Evolutionary conservation across 2,797 vertebrate genomes (phyloP).

Genomic region (Chanos chanos): DNA sequence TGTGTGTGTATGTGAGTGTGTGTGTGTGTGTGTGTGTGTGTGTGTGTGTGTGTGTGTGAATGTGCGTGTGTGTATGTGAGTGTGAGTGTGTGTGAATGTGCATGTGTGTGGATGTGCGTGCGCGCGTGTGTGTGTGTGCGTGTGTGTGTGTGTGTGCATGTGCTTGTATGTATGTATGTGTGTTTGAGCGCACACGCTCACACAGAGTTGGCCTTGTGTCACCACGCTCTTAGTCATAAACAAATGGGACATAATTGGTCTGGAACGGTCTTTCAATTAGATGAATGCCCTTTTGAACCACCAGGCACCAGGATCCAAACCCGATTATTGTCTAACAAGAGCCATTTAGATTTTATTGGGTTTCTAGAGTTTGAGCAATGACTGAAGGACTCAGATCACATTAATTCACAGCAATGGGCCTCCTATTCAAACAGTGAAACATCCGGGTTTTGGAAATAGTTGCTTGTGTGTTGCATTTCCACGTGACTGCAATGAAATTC

Average conservation of each 20-base stretch:
- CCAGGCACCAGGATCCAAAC: conserved; percentile 41
- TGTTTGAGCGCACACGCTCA: background rate
- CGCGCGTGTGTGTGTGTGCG: background rate
- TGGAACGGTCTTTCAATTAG: conserved; percentile 31
- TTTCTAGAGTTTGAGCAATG: conserved; percentile 36
- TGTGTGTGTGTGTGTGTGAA: background rate
- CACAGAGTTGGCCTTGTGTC: background rate
- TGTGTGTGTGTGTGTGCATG: background rate
- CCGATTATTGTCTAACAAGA: conserved; percentile 42
- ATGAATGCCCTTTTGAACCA: conserved; percentile 43
- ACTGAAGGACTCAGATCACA: conserved; percentile 28
- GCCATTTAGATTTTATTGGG: conserved; percentile 41
- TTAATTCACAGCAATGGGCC: conserved; percentile 35
- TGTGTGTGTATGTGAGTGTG: no score
- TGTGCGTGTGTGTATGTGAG: no score
- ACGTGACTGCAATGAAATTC: no score
- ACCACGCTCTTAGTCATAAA: conserved; percentile 23
- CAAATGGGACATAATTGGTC: conserved; percentile 35
- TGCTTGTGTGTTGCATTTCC: no score
- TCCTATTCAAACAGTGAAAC: conserved; percentile 26
- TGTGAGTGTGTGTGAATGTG: background rate
- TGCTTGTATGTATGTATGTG: background rate
- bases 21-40: background rate
- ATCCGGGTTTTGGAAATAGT: conserved; percentile 9
- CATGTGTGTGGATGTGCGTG: no score